A percentile compares a stretch with the other conserved stretches of the same genome.
These are phyloP conservation scores for Dromius quadrimaculatus DNA, from an alignment of 2,888 invertebrate species.

Conservation along the genomic window DNA sequence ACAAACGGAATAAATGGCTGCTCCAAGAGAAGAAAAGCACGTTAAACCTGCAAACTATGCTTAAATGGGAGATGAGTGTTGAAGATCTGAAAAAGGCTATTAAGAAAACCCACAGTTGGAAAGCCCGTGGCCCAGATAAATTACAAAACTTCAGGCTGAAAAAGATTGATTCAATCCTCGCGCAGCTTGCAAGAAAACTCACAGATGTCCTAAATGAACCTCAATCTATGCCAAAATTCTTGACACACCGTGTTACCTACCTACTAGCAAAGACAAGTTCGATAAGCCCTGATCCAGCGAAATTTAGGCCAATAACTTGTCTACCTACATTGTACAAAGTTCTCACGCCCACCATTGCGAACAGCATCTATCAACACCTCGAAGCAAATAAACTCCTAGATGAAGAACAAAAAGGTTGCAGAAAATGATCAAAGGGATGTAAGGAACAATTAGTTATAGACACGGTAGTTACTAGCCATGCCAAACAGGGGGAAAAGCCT, in stretches of 20 bases:
- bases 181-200: neutral
- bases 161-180: neutral
- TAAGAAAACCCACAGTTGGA: neutral
- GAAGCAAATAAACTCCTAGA: neutral
- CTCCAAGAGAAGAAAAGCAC: neutral
- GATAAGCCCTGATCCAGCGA: neutral
- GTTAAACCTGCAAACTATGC: neutral
- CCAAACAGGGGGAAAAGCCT: neutral
- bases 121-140: neutral
- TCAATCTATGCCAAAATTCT: neutral
- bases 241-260: neutral
- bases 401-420: neutral
- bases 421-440: neutral
- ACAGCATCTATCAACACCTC: neutral
- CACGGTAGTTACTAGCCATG: neutral
- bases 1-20: neutral
- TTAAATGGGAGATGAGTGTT: neutral
- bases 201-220: neutral
- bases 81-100: neutral
- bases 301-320: neutral
- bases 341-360: neutral
- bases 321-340: neutral
- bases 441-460: no score
- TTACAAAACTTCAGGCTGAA: no score
- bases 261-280: neutral